A percentile compares a stretch with the other conserved stretches of the same genome.
Evolutionary conservation across 2,113 vertebrate species (phyloP).

Genomic region (Lutjanus erythropterus): DNA sequence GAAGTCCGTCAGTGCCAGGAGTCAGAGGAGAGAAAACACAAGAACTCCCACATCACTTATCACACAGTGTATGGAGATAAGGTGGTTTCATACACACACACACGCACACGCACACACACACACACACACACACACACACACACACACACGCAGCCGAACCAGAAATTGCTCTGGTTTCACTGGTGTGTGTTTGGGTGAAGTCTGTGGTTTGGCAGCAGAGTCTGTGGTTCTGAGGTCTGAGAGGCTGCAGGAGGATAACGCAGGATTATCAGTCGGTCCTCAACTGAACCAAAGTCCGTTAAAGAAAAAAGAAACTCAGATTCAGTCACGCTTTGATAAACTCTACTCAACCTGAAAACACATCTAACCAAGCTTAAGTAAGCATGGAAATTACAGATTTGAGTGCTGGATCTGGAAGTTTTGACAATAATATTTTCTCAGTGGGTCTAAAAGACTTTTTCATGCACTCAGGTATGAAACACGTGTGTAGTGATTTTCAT

Average conservation of each 20-base stretch:
- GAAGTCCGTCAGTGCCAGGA: constrained; percentile 12
- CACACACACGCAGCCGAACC: not conserved
- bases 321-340: not conserved
- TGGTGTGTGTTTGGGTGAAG: constrained; percentile 26
- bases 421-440: not conserved
- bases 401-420: not conserved
- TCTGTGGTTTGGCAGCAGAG: constrained; percentile 44
- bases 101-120: not conserved
- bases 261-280: not conserved
- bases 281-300: not conserved
- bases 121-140: constrained; percentile 6
- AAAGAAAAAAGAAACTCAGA: not conserved
- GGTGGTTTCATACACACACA: not conserved
- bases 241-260: not conserved
- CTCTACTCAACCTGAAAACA: not conserved
- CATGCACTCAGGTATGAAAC: too few species aligned
- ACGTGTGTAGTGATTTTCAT: too few species aligned
- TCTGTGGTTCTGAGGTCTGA: not conserved
- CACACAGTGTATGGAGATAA: constrained; percentile 7
- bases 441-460: too few species aligned
- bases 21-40: constrained; percentile 31
- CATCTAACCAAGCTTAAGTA: too few species aligned
- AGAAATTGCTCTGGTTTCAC: not conserved
- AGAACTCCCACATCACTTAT: constrained; percentile 3
- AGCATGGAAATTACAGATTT: not conserved